Base-by-base conservation (phyloP, 2,113 vertebrate genomes). In the Semicossyphus pulcher region DNA sequence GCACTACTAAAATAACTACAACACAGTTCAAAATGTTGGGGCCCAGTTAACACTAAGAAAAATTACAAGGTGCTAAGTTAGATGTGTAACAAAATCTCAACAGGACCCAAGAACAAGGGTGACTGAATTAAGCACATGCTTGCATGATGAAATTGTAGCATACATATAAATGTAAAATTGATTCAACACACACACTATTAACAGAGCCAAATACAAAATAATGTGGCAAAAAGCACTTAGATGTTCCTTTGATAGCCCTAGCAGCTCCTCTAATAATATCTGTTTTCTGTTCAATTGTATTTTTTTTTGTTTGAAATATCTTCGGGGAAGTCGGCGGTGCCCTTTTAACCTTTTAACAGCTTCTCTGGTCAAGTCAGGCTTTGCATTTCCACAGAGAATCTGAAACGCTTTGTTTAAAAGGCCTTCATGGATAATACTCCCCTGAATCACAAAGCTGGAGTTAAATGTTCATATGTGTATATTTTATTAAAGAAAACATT, bases 401-500 rank as follows among this genome's bases (percentile, higher is more conserved):
- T 54, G 29, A 57, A 74, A 81, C 37, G 20, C 21, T 54, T 63
- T 37, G 36, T 31, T 36, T 6, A 53, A 68, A 60, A 62, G 58
- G 49, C 58, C 59, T 76, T 75, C 49, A 45, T 59, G 18, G 28
- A 58, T 69, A 65, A 53, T n/a, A 23, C 31, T 77, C 60, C 63
- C 59, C 41, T 53, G 41, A 78, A 53, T 83, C 78, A 66, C 47
- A 79, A 68, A 76, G 86, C 81, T 88, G 58, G 79, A 82, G 83
- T 76, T 70, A 57, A 79, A 80, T 88, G 84, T 88, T 84, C 54
- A 85, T 91, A 84, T 79, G 81, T 92, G 79, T 86, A 83, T 87
- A 78, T 87, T 86, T 69, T 81, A 76, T 78, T 16, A 47, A 77
- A 67, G 59, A 68, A 79, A 78, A 76, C 52, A 61, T 81, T 86